These are phyloP conservation scores for Dicyrtomina minuta DNA, from an alignment of 2,888 invertebrate genomes.

Conservation along the genomic window DNA sequence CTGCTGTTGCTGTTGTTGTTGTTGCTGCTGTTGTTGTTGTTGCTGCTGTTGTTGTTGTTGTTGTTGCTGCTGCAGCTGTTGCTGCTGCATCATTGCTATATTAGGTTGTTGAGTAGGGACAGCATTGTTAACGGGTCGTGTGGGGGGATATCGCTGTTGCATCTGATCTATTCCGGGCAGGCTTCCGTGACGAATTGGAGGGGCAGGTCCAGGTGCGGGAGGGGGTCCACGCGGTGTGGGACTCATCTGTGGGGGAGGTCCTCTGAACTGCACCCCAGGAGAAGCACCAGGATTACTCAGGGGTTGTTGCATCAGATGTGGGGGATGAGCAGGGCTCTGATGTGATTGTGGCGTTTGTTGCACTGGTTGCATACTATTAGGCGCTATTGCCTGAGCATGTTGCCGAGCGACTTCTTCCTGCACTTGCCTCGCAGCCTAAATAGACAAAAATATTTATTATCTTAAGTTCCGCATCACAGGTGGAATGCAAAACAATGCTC, in stretches of 20 bases:
- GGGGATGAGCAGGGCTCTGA: constrained; percentile 58
- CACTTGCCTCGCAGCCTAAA: constrained; percentile 60
- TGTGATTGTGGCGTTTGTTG: constrained; percentile 51
- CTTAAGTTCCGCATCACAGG: constrained; percentile 1
- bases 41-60: constrained; percentile 54
- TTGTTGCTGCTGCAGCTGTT: constrained; percentile 37
- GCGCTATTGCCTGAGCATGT: constrained; percentile 71
- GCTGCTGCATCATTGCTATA: constrained; percentile 42
- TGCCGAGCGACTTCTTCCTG: constrained; percentile 90
- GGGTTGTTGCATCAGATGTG: constrained; percentile 60
- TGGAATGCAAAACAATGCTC: too few species aligned
- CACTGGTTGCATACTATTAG: constrained; percentile 64
- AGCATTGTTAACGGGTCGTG: constrained; percentile 44
- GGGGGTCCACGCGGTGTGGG: constrained; percentile 44
- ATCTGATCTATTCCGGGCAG: constrained; percentile 58
- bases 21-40: constrained; percentile 40
- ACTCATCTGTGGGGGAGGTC: constrained; percentile 50
- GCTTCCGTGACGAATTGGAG: constrained; percentile 45
- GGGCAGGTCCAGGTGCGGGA: constrained; percentile 31
- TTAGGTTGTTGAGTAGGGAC: constrained; percentile 41
- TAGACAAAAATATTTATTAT: constrained; percentile 4
- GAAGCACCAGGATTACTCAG: constrained; percentile 52
- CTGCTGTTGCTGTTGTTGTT: constrained; percentile 23
- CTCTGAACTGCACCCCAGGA: constrained; percentile 50
- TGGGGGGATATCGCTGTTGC: constrained; percentile 51